Evolutionary conservation across 35 echinoderm and acorn worm genomes (phyloP).

Genomic region (Lytechinus pictus): DNA sequence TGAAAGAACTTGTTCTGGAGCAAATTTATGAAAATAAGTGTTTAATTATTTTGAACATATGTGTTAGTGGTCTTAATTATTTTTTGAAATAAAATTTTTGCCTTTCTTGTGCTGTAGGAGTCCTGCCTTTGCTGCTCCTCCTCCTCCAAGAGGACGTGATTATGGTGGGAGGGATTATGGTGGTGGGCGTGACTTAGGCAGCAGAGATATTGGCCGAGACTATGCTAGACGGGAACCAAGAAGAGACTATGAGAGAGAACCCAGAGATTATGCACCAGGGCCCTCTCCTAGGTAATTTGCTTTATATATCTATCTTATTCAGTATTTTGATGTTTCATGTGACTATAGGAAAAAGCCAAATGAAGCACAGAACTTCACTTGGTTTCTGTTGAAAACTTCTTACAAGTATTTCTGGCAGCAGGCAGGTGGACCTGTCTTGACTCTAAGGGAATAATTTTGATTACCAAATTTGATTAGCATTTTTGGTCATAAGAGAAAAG

Average conservation of each 20-base stretch:
- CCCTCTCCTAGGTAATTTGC: conserved; percentile 21
- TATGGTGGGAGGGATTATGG: conserved; percentile 48
- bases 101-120: conserved; percentile 29
- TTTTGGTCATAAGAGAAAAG: no score
- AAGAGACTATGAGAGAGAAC: conserved; percentile 40
- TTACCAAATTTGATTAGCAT: no score
- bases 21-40: background rate
- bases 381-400: no score
- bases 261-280: background rate
- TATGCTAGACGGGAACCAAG: conserved; percentile 32
- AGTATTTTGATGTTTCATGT: no score
- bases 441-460: no score
- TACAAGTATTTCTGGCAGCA: no score
- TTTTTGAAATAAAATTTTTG: background rate
- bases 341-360: no score
- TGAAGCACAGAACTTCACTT: no score
- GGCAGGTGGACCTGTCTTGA: no score
- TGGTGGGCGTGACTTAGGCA: background rate
- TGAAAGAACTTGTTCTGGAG: background rate
- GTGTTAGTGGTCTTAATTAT: background rate
- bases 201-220: background rate
- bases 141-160: conserved; percentile 40
- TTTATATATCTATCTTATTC: background rate
- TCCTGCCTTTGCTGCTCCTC: conserved; percentile 16
- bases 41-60: background rate